phyloP scores from a whole-genome alignment of 35 echinoderm and acorn worm species.

The Eucidaris tribuloides region DNA sequence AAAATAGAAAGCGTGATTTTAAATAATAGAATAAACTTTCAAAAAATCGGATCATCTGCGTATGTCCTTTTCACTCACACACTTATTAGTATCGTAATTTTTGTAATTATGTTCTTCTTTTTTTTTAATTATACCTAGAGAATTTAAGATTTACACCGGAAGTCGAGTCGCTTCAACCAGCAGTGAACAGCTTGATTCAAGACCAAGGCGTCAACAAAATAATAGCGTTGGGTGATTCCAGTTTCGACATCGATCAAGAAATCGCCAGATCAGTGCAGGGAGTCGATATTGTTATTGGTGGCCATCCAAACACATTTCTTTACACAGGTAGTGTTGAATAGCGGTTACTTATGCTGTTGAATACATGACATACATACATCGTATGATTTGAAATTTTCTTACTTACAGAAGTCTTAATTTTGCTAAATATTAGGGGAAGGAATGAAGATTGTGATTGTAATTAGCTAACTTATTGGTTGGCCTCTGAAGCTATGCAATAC shows the following conservation, averaged over 20 bases:
- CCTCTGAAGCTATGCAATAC: too few species aligned
- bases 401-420: not conserved
- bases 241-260: slow-evolving; percentile 62
- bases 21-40: not conserved
- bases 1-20: not conserved
- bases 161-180: slow-evolving; percentile 49
- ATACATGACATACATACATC: not conserved
- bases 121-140: slow-evolving; percentile 1
- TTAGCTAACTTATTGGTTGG: too few species aligned
- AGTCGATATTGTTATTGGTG: slow-evolving; percentile 84
- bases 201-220: slow-evolving; percentile 76
- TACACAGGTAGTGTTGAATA: slow-evolving; percentile 67
- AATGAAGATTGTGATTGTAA: too few species aligned
- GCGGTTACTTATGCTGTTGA: not conserved
- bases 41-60: not conserved
- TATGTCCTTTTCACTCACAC: not conserved
- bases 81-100: slow-evolving; percentile 3
- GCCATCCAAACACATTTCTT: slow-evolving; percentile 76
- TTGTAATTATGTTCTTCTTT: not conserved
- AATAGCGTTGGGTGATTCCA: slow-evolving; percentile 84
- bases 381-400: not conserved
- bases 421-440: too few species aligned
- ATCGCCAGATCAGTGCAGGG: slow-evolving; percentile 65
- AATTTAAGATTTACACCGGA: slow-evolving; percentile 67
- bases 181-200: slow-evolving; percentile 44